Conservation (phyloP, 2,113 vertebrate species). For the Meles meles region DNA sequence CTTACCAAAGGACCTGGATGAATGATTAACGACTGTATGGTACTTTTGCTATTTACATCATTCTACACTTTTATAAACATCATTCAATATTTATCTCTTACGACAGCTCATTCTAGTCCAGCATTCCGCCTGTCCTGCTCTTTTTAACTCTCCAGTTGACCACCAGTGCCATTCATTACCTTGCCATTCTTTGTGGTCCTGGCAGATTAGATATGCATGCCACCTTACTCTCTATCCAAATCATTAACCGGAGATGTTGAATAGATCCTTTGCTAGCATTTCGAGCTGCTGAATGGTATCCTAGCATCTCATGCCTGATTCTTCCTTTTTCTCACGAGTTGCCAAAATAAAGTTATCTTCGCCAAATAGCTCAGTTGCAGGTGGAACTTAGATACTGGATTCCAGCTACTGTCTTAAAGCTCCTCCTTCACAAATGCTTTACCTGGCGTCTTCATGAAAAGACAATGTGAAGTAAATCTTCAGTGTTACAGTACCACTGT, state of each 20-base stretch:
- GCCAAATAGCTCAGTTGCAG: neutral
- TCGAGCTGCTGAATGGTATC: neutral
- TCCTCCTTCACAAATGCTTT: constrained; percentile 4
- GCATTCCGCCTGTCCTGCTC: neutral
- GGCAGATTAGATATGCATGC: neutral
- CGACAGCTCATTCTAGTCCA: neutral
- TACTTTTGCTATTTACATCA: neutral
- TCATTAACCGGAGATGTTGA: neutral
- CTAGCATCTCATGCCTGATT: neutral
- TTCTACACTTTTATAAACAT: neutral
- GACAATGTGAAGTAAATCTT: neutral
- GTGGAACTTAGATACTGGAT: neutral
- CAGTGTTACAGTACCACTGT: neutral
- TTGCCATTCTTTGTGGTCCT: neutral
- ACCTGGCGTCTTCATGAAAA: neutral
- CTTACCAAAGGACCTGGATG: neutral
- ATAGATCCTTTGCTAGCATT: neutral
- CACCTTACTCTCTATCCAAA: neutral
- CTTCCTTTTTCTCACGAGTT: neutral
- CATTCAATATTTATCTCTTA: neutral
- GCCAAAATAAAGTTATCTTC: constrained; percentile 13
- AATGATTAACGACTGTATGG: neutral
- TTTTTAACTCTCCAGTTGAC: neutral
- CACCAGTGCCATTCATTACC: neutral
- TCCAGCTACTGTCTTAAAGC: neutral